Conservation (phyloP, 2,888 invertebrate species). For the Eretmocerus hayati region DNA sequence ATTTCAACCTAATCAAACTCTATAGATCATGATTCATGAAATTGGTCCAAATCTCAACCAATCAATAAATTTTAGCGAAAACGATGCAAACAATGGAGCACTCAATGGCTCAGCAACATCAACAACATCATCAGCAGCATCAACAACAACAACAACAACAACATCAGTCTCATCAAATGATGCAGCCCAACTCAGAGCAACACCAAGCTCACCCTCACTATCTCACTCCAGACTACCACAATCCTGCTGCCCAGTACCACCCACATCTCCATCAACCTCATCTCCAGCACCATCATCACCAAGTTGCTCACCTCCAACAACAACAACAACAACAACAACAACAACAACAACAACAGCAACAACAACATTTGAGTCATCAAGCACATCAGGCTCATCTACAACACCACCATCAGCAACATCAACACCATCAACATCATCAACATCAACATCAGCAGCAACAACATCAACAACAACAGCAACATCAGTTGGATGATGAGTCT, state of each 20-base stretch:
- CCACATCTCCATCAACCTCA: constrained; percentile 1
- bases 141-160: constrained; percentile 10
- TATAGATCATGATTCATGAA: no score
- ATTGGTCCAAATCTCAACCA: constrained; percentile 2
- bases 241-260: constrained; percentile 7
- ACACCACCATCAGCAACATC: constrained; percentile 16
- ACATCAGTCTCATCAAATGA: constrained; percentile 1
- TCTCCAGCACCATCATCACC: constrained; percentile 5
- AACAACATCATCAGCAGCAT: constrained; percentile 12
- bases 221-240: constrained; percentile 1
- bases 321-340: constrained; percentile 1
- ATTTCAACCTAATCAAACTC: no score
- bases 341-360: constrained; percentile 4
- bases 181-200: background rate
- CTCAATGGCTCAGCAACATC: constrained; percentile 17
- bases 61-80: no score
- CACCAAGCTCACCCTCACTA: background rate
- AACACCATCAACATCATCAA: constrained; percentile 7
- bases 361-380: background rate
- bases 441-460: constrained; percentile 12
- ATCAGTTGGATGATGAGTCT: constrained; percentile 2
- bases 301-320: constrained; percentile 1
- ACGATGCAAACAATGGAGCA: constrained; percentile 23
- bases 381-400: no score
- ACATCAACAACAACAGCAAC: constrained; percentile 13